phyloP scores from a whole-genome alignment of 1,140 invertebrate species.

The Sipha flava region DNA sequence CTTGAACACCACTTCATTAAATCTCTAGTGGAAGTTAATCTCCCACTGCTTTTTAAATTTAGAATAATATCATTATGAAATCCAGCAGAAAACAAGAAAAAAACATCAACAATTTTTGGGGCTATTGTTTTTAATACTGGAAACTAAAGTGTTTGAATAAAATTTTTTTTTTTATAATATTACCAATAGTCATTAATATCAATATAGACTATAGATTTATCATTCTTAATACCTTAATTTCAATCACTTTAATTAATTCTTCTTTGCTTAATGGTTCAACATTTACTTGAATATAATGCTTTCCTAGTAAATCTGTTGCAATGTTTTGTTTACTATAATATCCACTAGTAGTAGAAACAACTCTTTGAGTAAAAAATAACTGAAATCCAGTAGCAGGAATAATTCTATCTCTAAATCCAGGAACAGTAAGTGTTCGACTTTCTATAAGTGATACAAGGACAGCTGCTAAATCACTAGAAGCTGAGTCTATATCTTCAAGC shows the following conservation, averaged over 20 bases:
- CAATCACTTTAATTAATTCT: conserved; percentile 62
- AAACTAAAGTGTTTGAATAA: conserved; percentile 47
- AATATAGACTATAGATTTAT: background rate
- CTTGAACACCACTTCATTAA: conserved; percentile 86
- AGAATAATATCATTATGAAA: conserved; percentile 48
- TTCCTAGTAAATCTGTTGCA: conserved; percentile 60
- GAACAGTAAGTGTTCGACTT: conserved; percentile 69
- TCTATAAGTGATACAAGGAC: conserved; percentile 79
- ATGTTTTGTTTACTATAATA: conserved; percentile 55
- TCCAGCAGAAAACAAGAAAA: conserved; percentile 66
- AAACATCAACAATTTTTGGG: conserved; percentile 72
- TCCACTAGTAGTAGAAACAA: conserved; percentile 50
- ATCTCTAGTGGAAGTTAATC: conserved; percentile 74
- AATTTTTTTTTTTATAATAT: background rate
- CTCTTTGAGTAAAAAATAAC: conserved; percentile 80
- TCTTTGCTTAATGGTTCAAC: conserved; percentile 65
- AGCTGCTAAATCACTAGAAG: conserved; percentile 84
- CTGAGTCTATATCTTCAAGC: conserved; percentile 91
- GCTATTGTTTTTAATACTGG: conserved; percentile 64
- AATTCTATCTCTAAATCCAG: conserved; percentile 75
- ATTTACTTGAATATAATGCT: conserved; percentile 71
- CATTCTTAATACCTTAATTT: conserved; percentile 43
- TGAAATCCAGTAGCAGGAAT: conserved; percentile 75
- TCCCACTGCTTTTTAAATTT: conserved; percentile 42
- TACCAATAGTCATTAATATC: no score